Percentiles rank a stretch among this genome's conserved stretches.
phyloP scores from a whole-genome alignment of 1,140 invertebrate genomes.

The Lethrus apterus region DNA sequence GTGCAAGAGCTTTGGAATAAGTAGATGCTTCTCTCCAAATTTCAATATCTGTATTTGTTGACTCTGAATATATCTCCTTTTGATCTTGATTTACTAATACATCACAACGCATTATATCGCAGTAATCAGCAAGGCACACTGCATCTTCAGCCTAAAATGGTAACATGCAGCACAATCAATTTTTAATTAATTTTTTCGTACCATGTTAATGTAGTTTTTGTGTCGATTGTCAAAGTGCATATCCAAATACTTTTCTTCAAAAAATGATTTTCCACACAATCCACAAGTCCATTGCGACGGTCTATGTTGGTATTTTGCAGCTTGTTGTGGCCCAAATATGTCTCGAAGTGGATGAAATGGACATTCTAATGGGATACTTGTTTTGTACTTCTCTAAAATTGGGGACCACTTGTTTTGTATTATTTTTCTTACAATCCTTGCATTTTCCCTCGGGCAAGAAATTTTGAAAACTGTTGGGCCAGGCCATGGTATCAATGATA shows the following conservation, averaged over 20 bases:
- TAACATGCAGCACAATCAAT: constrained; percentile 2
- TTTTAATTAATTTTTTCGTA: constrained; percentile 37
- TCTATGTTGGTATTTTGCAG: constrained; percentile 70
- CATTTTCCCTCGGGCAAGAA: constrained; percentile 80
- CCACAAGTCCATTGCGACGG: constrained; percentile 85
- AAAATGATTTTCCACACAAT: constrained; percentile 87
- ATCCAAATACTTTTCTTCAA: constrained; percentile 81
- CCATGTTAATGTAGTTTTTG: constrained; percentile 76
- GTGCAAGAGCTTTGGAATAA: constrained; percentile 58
- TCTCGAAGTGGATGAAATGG: constrained; percentile 82
- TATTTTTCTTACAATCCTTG: constrained; percentile 78
- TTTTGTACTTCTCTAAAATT: constrained; percentile 76
- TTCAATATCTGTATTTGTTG: constrained; percentile 66
- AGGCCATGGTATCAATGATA: constrained; percentile 79
- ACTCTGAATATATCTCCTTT: constrained; percentile 47
- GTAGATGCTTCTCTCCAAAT: constrained; percentile 63
- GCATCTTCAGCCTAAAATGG: constrained; percentile 70
- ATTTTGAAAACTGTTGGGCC: constrained; percentile 77
- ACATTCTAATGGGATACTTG: constrained; percentile 75
- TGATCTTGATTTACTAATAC: constrained; percentile 69
- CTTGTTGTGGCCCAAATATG: constrained; percentile 77
- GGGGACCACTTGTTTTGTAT: constrained; percentile 87
- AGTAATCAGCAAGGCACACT: constrained; percentile 87
- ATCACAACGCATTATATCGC: constrained; percentile 92
- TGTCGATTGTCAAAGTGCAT: constrained; percentile 87